Evolutionary conservation across 1,140 invertebrate species (phyloP), one percentile per base, ranked within the genome.

Genomic region (Probaryconus sp.): DNA sequence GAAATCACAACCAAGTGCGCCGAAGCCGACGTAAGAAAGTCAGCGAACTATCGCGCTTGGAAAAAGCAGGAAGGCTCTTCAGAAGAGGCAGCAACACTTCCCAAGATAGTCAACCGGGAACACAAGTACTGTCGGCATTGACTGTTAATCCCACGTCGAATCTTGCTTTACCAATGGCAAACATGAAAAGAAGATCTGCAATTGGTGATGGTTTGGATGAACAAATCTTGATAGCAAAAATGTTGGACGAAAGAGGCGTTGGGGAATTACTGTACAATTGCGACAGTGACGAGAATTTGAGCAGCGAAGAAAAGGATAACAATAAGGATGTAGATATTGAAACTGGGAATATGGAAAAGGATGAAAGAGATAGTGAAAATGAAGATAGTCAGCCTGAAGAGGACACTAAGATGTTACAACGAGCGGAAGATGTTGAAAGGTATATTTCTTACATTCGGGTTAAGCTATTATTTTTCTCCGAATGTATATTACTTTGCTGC

Each of bases 81-180:
- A 88, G 93, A 17, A 89, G 92, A 55, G 93, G 92, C 13, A 94
- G 93, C 78, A 93, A 92, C 30, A 93, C 93, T 1, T 95, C 94
- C 0, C 90, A 94, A 28, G 93, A 94, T 72, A 95, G 93, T 67
- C 92, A 94, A 81, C 85, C 93, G 5, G 91, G 90, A 20, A 85
- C 90, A 6, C 91, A 92, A 79, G 82, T 92, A 80, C 84, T 89
- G 61, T 89, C 81, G 58, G 89, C 77, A 47, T 85, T 81, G 67
- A 88, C 85, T 16, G 83, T 82, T 28, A 63, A 68, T 71, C 88
- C 81, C 79, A 85, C 65, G 76, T 68, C 81, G 65, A 89, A 82
- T 82, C 86, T 84, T 73, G 85, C 79, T 6, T 79, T 89, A 30
- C 85, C 84, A 58, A 79, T 83, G 21, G 88, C 87, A 11, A 90